These are phyloP conservation scores for Urocitellus parryii DNA, from an alignment of 2,113 vertebrate species.

Conservation along the genomic window DNA sequence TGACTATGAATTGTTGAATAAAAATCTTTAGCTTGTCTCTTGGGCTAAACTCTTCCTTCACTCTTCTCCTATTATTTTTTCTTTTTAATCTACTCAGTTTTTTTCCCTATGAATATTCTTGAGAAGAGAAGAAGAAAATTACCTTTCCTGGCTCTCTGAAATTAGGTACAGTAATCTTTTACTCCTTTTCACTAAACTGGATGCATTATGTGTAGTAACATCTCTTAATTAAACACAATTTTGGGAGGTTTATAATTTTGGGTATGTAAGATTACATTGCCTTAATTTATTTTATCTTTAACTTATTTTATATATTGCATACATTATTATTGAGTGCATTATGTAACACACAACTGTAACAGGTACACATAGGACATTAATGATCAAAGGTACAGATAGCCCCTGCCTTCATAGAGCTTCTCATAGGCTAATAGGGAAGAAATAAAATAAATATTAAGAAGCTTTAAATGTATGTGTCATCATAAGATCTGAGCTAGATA, in stretches of 20 bases:
- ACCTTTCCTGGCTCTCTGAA: neutral
- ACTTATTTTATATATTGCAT: neutral
- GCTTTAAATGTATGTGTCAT: neutral
- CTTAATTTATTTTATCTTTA: neutral
- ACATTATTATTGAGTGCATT: neutral
- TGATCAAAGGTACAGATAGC: neutral
- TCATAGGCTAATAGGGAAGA: neutral
- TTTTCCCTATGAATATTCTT: neutral
- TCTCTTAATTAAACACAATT: neutral
- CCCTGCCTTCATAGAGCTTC: neutral
- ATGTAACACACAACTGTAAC: neutral
- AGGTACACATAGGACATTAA: neutral
- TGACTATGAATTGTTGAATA: slow-evolving; percentile 56
- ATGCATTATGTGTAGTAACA: neutral
- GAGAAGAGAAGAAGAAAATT: neutral
- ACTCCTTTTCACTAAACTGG: neutral
- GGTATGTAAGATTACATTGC: neutral
- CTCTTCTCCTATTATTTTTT: neutral
- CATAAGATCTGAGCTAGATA: neutral
- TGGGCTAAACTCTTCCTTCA: neutral
- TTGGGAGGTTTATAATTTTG: neutral
- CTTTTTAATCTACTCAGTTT: neutral
- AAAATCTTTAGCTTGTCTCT: slow-evolving; percentile 52
- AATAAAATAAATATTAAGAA: neutral
- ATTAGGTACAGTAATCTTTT: neutral